Percentiles rank a stretch among this genome's conserved stretches.
Evolutionary conservation across 1,140 invertebrate genomes (phyloP).

Genomic region (Bombus ignitus): DNA sequence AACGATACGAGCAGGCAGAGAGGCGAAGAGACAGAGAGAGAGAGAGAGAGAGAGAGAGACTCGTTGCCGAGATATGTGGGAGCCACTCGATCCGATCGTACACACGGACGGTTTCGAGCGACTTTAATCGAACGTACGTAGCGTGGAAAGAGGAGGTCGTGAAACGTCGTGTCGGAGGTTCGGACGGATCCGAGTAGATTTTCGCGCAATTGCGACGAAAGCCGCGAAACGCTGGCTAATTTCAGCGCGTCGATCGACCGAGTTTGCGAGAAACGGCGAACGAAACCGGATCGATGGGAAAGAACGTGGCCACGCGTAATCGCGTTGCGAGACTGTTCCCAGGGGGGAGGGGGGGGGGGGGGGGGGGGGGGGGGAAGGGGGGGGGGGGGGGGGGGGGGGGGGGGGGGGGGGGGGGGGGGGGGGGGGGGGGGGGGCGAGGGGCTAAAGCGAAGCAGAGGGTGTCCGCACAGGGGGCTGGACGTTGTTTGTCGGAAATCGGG

Average conservation of each 20-base stretch:
- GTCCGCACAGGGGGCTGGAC: conserved; percentile 41
- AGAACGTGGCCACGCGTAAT: conserved; percentile 40
- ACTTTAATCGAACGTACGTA: conserved; percentile 66
- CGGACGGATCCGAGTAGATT: neutral
- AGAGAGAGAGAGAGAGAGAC: conserved; percentile 13
- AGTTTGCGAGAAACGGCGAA: neutral
- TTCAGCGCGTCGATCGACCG: no score
- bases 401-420: no score
- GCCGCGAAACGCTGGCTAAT: no score
- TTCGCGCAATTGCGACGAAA: neutral
- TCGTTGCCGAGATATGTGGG: conserved; percentile 65
- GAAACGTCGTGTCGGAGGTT: neutral
- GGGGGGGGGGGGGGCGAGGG: neutral
- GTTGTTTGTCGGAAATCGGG: conserved; percentile 52
- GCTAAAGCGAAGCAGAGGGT: neutral
- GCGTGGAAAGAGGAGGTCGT: conserved; percentile 33
- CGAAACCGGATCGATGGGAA: conserved; percentile 37
- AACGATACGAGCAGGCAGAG: no score
- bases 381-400: neutral
- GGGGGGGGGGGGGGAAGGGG: neutral
- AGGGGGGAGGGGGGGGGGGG: neutral
- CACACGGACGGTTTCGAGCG: conserved; percentile 66
- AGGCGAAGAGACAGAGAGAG: neutral
- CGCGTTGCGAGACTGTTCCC: conserved; percentile 48
- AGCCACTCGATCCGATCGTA: conserved; percentile 64